These are phyloP conservation scores for Thymelicus acteon DNA, from an alignment of 2,888 invertebrate species.

Conservation along the genomic window DNA sequence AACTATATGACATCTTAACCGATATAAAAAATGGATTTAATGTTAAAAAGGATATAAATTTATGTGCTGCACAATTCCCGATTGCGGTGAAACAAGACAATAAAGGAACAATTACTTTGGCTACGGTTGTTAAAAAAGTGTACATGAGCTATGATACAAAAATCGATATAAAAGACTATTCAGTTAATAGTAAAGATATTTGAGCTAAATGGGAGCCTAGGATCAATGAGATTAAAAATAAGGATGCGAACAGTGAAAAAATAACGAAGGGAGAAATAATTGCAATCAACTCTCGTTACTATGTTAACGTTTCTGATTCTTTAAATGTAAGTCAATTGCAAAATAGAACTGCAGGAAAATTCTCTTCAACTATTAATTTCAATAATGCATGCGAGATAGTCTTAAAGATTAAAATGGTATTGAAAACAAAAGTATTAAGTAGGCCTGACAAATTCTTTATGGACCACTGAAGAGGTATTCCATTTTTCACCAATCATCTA, in stretches of 20 bases:
- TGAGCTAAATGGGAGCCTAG: not conserved
- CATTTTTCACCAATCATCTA: conserved; percentile 65
- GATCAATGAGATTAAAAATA: not conserved
- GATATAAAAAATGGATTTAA: too few relatives aligned
- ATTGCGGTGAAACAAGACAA: conserved; percentile 14
- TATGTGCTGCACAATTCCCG: too few relatives aligned
- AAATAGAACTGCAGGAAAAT: too few relatives aligned
- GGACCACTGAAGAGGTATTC: conserved; percentile 83
- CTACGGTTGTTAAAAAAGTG: conserved; percentile 29
- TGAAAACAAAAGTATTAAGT: conserved; percentile 75
- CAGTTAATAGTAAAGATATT: conserved; percentile 18
- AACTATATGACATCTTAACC: too few relatives aligned
- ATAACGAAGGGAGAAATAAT: too few relatives aligned
- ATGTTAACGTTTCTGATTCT: too few relatives aligned
- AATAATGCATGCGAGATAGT: too few relatives aligned
- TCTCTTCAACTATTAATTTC: too few relatives aligned
- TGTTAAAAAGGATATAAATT: too few relatives aligned
- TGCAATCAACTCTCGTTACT: too few relatives aligned
- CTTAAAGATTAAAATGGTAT: conserved; percentile 55
- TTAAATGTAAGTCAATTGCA: too few relatives aligned
- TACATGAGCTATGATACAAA: conserved; percentile 30
- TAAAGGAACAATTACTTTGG: conserved; percentile 33
- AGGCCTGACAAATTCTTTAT: conserved; percentile 73
- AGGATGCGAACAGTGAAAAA: too few relatives aligned
- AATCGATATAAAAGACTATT: conserved; percentile 23